Evolutionary conservation across 1,140 invertebrate genomes (phyloP).

Genomic region (Brachionus manjavacas): DNA sequence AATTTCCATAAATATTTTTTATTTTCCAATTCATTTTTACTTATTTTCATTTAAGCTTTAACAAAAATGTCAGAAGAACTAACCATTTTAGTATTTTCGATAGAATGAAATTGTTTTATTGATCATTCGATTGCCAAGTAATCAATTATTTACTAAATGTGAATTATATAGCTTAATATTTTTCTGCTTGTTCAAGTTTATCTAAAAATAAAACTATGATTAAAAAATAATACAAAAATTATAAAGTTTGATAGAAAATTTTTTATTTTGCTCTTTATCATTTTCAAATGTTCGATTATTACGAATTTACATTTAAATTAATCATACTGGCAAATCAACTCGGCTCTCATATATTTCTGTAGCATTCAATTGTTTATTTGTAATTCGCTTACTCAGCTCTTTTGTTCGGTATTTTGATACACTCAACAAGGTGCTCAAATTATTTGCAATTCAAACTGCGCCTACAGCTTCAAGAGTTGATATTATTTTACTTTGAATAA

Average conservation of each 20-base stretch:
- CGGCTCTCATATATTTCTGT: neutral
- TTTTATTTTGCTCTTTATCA: neutral
- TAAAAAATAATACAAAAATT: constrained; percentile 27
- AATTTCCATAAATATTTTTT: neutral
- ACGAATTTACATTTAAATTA: neutral
- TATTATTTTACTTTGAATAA: neutral
- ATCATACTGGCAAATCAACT: neutral
- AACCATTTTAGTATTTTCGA: neutral
- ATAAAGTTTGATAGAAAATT: neutral
- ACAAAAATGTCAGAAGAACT: neutral
- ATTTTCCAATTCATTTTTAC: neutral
- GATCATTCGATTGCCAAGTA: constrained; percentile 30
- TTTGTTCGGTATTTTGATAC: neutral
- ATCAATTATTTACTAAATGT: constrained; percentile 36
- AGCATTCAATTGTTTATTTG: constrained; percentile 17
- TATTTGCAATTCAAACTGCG: neutral
- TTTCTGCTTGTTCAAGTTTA: constrained; percentile 1
- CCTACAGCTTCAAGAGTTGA: neutral
- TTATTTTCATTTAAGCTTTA: neutral
- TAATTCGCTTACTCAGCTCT: neutral
- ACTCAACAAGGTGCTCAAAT: neutral
- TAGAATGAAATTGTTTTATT: neutral
- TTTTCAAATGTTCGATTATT: constrained; percentile 2
- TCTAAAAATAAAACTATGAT: constrained; percentile 17
- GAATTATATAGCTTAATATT: neutral